A percentile compares a stretch with the other conserved stretches of the same genome.
These are phyloP conservation scores for Nycticryphes semicollaris DNA, from an alignment of 2,113 vertebrate genomes.

Conservation along the genomic window DNA sequence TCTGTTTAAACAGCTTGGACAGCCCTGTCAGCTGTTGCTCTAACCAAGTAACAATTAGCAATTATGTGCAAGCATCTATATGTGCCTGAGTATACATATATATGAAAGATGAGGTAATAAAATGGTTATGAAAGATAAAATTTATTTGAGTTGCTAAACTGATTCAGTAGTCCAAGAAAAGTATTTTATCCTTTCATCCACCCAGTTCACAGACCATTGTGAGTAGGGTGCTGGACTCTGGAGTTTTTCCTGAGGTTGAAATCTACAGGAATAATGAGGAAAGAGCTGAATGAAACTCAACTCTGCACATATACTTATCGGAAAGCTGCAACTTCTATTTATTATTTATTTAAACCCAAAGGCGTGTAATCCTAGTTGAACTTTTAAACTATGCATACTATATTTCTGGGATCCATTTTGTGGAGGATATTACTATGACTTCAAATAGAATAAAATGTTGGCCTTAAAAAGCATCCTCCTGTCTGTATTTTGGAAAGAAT, in stretches of 20 bases:
- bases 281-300: background rate
- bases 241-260: background rate
- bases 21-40: background rate
- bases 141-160: background rate
- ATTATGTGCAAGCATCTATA: background rate
- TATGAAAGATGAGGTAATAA: background rate
- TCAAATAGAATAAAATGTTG: background rate
- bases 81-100: rapidly evolving
- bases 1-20: background rate
- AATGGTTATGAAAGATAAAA: background rate
- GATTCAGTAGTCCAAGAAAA: background rate
- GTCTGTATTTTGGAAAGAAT: background rate
- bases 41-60: background rate
- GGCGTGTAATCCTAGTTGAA: background rate
- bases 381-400: background rate
- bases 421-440: background rate
- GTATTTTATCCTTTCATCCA: background rate
- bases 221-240: background rate
- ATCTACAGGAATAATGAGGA: background rate
- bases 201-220: background rate
- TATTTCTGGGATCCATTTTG: background rate
- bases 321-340: background rate
- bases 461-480: background rate
- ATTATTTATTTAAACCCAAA: background rate
- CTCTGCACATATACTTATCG: background rate